Percentiles rank a stretch among this genome's conserved stretches.
Conservation (phyloP, 2,113 vertebrate species). For the Eudyptes chrysolophus region DNA sequence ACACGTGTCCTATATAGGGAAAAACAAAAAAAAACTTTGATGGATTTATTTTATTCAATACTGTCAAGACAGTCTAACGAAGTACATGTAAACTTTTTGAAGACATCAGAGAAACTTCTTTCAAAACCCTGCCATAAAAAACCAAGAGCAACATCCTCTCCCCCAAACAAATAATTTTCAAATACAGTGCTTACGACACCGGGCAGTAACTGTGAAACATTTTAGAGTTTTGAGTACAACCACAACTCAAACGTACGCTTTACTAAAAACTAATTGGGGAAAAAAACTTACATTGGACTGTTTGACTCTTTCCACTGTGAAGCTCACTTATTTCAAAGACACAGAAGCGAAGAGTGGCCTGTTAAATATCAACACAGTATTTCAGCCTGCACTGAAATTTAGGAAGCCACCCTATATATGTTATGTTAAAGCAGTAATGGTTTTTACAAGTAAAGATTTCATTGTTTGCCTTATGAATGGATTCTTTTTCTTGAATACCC, state of each 20-base stretch:
- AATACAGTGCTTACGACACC: neutral
- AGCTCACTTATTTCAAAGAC: neutral
- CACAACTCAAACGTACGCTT: neutral
- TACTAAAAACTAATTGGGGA: neutral
- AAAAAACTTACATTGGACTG: neutral
- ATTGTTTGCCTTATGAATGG: neutral
- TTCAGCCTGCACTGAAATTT: neutral
- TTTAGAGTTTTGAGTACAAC: neutral
- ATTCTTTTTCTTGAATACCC: neutral
- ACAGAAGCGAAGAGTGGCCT: neutral
- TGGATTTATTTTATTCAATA: neutral
- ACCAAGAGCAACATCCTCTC: neutral
- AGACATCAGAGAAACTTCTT: neutral
- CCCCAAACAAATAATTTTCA: neutral
- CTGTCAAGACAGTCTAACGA: neutral
- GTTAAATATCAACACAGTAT: neutral
- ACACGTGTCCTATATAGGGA: accelerated
- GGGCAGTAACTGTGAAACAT: neutral
- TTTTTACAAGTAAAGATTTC: neutral
- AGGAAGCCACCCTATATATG: neutral
- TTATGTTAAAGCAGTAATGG: neutral
- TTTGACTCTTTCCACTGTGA: neutral
- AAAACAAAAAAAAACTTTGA: neutral
- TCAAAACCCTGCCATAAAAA: neutral
- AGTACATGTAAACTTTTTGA: neutral